Conservation (phyloP, 2,888 invertebrate genomes). For the Drosophila paracracens region DNA sequence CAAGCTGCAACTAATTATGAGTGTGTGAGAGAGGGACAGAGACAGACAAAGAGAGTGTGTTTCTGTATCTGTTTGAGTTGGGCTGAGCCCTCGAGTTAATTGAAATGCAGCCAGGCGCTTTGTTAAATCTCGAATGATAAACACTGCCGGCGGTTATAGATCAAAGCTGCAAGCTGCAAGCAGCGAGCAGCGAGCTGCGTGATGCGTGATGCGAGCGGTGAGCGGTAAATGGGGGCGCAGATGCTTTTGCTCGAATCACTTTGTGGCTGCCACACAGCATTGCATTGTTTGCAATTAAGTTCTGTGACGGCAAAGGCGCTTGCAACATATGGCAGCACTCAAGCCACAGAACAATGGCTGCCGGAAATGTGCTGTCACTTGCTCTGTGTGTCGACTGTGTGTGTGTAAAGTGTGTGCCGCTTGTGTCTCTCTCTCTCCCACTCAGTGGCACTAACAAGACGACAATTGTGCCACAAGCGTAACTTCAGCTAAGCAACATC, state of each 20-base stretch:
- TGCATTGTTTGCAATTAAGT: constrained; percentile 74
- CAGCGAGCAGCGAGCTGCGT: background rate
- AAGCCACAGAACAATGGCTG: constrained; percentile 70
- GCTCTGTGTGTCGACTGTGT: constrained; percentile 18
- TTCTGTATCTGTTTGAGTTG: constrained; percentile 53
- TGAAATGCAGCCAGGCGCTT: constrained; percentile 66
- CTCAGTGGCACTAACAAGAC: constrained; percentile 11
- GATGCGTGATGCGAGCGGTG: background rate
- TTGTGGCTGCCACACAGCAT: constrained; percentile 39
- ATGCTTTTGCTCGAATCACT: constrained; percentile 45
- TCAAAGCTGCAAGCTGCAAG: constrained; percentile 27
- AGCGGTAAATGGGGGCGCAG: background rate
- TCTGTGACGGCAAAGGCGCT: constrained; percentile 57
- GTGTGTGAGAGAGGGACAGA: background rate
- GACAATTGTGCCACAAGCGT: constrained; percentile 28
- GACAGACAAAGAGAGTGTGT: background rate
- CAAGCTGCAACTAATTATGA: constrained; percentile 25
- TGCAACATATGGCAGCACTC: constrained; percentile 67
- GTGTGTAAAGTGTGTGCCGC: background rate
- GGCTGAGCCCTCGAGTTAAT: constrained; percentile 62
- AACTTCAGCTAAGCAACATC: constrained; percentile 10
- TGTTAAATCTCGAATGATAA: constrained; percentile 56
- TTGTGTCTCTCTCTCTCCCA: background rate
- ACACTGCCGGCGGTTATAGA: constrained; percentile 33
- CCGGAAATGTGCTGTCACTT: constrained; percentile 60